Evolutionary conservation across 2,113 vertebrate species (phyloP), one percentile per base, ranked within the genome.

Genomic region (Prochilodus magdalenae): DNA sequence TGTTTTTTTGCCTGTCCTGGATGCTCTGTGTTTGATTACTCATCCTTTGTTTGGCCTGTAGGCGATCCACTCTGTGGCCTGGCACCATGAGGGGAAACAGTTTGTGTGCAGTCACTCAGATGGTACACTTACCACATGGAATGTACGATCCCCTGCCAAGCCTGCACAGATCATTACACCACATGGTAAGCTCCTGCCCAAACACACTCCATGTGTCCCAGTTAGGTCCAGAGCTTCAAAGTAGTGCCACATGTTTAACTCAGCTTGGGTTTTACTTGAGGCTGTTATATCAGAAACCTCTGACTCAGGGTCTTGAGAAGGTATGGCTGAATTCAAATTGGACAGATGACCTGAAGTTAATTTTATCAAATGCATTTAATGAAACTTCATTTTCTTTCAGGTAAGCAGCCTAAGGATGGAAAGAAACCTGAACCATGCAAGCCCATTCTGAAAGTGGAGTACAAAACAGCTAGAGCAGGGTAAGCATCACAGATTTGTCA

Each of bases 51-150:
- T 83, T 60, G 85, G 77, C 75, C 47, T 73, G 22, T 88, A 99
- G 97, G 98, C 98, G 72, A 99, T 99, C 85, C 98, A 99, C 90
- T 99, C 97, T 0, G 96, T 98, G 62, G 96, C 96, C 88, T 99
- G 98, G 98, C 98, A 99, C 89, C 98, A 99, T 67, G 98, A 99
- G 93, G 98, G 98, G 70, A 99, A 99, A 84, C 98, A 98, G 75
- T 99, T 99, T 89, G 94, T 98, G 80, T 99, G 98, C 91, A 99
- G 98, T 93, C 98, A 99, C 92, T 99, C 98, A 20, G 98, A 99
- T 88, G 98, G 98, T 79, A 97, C 96, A 57, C 93, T 99, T 93
- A 99, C 97, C 88, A 96, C 96, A 90, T 99, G 98, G 98, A 98
- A 97, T 90, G 90, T 99, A 91, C 96, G 95, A 85, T 94, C 93